A percentile compares a stretch with the other conserved stretches of the same genome.
phyloP scores from a whole-genome alignment of 2,888 invertebrate species.

The Listrodromus nycthemerus region DNA sequence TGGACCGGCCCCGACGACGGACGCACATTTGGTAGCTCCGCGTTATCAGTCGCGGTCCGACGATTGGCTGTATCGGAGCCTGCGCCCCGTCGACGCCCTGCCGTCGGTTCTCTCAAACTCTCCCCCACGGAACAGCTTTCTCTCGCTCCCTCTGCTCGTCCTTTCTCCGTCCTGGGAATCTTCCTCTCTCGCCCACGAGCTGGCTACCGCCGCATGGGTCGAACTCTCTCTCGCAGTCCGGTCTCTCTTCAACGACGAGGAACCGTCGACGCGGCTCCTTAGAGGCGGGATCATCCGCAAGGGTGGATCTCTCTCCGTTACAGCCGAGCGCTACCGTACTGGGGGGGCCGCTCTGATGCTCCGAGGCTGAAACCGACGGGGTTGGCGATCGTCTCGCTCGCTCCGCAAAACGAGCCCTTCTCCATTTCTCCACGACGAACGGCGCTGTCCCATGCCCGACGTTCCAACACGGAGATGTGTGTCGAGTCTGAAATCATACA shows the following conservation, averaged over 20 bases:
- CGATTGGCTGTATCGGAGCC: conserved; percentile 84
- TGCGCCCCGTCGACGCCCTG: conserved; percentile 79
- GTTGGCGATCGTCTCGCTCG: background rate
- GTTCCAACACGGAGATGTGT: background rate
- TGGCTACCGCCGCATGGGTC: background rate
- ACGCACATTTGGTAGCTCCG: conserved; percentile 82
- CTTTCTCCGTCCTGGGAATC: conserved; percentile 50
- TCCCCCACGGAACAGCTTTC: conserved; percentile 23
- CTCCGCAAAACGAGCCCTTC: conserved; percentile 1
- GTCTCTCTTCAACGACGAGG: conserved; percentile 68
- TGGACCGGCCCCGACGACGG: conserved; percentile 81
- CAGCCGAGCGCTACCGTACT: conserved; percentile 24
- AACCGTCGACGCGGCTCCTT: conserved; percentile 76
- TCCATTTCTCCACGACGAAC: conserved; percentile 11
- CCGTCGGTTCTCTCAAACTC: conserved; percentile 64
- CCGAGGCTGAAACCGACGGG: conserved; percentile 10
- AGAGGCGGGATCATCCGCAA: conserved; percentile 84
- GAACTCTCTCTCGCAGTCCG: conserved; percentile 49
- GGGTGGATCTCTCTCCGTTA: conserved; percentile 75
- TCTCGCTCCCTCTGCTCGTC: conserved; percentile 21
- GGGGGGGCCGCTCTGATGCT: conserved; percentile 13
- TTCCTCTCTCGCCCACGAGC: conserved; percentile 53
- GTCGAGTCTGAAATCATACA: background rate
- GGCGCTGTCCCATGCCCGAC: background rate
- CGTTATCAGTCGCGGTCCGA: conserved; percentile 83